Base-by-base conservation (phyloP, 2,113 vertebrate species). In the Mus pahari region DNA sequence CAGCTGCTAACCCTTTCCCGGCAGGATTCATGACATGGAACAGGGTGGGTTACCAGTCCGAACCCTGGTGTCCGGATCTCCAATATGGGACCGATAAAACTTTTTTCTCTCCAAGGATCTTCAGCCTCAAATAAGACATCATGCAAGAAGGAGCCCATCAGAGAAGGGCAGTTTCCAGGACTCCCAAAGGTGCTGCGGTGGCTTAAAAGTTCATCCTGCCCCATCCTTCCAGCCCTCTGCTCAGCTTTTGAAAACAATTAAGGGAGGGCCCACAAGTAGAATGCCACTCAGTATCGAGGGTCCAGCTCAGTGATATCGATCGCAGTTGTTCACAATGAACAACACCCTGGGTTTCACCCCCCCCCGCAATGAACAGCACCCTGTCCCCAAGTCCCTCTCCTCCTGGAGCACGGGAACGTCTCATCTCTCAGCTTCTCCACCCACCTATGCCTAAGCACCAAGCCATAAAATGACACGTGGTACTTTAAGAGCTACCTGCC, bases 1-100 rank as follows among this genome's bases (percentile, higher is more conserved):
- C n/a, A 28, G 89, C 86, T 66, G 89, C 86, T 66, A 39, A 33
- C 75, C 81, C 45, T 93, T 58, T 68, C 74, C 50, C 73, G 42
- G 24, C 86, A 19, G 77, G 36, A 68, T 95, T 31, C 45, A 58
- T 68, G 64, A 48, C 79, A 50, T 8, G 42, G 42, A 73, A 58
- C 55, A 55, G 33, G 58, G 86, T n/a, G 89, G 53, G 60, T 78
- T 66, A 62, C 24, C 60, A 28, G 50, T 12, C 92, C 70, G 39
- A 58, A 45, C 68, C 74, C 55, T 7, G 75, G 79, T 73, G 71
- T 78, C 45, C 48, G 19, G 14, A 68, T 95, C 39, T 92, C 66
- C 42, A 79, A 83, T 5, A 3, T 20, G 60, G 39, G 58, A 58
- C 55, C 48, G 75, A 86, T 58, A 66, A 74, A 78, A n/a, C n/a